These are phyloP conservation scores for Falco peregrinus DNA, from an alignment of 2,797 vertebrate genomes.

Conservation along the genomic window DNA sequence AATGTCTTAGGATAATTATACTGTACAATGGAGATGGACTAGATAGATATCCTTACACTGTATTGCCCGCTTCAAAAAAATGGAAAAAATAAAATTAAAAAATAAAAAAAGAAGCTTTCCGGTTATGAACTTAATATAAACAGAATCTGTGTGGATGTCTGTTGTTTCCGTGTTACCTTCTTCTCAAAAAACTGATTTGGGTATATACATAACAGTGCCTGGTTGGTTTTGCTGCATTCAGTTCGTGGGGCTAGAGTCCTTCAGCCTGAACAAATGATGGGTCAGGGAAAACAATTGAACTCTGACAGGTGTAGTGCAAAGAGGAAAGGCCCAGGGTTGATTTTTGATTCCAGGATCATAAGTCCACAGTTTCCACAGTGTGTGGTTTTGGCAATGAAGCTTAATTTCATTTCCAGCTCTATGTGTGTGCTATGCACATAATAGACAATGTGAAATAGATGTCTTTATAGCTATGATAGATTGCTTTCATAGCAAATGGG, in stretches of 20 bases:
- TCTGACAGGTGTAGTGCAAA: neutral
- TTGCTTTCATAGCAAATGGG: neutral
- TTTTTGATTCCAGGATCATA: neutral
- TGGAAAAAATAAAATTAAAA: neutral
- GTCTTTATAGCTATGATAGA: neutral
- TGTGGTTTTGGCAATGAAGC: neutral
- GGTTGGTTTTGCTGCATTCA: neutral
- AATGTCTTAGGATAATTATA: neutral
- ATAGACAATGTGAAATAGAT: neutral
- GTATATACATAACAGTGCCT: neutral
- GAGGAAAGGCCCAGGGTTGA: neutral
- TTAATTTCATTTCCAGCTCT: neutral
- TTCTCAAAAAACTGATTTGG: neutral
- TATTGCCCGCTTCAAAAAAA: neutral
- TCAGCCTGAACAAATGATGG: neutral
- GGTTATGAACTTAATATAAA: neutral
- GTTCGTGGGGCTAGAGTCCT: neutral
- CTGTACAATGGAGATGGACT: neutral
- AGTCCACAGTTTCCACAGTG: neutral
- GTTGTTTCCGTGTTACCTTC: neutral
- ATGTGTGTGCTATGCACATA: accelerated
- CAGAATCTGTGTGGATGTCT: neutral
- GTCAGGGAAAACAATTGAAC: neutral
- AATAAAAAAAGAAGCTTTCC: neutral
- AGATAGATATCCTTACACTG: neutral